A percentile compares a stretch with the other conserved stretches of the same genome.
These are phyloP conservation scores for Tolmerus cingulatus DNA, from an alignment of 2,888 invertebrate genomes.

Conservation along the genomic window DNA sequence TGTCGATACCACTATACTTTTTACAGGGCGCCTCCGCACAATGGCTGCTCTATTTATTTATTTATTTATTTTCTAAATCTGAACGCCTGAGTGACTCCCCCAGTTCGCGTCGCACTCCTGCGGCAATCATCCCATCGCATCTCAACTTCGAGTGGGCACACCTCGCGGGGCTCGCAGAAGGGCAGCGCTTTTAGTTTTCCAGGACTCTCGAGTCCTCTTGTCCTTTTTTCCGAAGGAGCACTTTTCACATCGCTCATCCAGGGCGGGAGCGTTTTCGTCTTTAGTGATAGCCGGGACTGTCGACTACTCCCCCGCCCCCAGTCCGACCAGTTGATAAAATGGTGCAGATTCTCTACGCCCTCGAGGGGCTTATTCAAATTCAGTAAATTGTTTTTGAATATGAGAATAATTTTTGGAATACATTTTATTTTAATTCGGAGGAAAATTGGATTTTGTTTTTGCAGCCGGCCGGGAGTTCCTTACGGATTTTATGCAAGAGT, in stretches of 20 bases:
- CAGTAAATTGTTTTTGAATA: conserved; percentile 44
- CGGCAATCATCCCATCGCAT: conserved; percentile 9
- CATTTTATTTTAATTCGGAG: conserved; percentile 42
- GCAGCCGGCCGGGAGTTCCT: background rate
- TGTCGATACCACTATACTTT: conserved; percentile 16
- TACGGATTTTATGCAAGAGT: conserved; percentile 20
- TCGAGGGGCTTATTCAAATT: conserved; percentile 44
- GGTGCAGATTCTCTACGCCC: conserved; percentile 38
- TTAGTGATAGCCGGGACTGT: background rate
- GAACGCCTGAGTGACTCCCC: conserved; percentile 47
- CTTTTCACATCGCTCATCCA: conserved; percentile 37
- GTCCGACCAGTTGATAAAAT: conserved; percentile 18
- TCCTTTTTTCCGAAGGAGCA: conserved; percentile 42
- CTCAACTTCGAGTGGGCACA: conserved; percentile 37
- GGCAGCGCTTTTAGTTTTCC: conserved; percentile 41
- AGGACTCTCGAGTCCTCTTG: conserved; percentile 45
- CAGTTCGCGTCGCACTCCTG: background rate
- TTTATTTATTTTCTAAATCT: conserved; percentile 48
- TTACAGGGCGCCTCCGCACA: background rate
- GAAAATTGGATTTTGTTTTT: conserved; percentile 35
- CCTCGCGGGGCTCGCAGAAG: conserved; percentile 6
- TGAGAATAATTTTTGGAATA: conserved; percentile 40
- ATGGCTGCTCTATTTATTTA: conserved; percentile 45
- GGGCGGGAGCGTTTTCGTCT: background rate
- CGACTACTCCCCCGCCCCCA: background rate